Base-by-base conservation (phyloP, 2,888 invertebrate genomes). In the Agriotes lineatus region DNA sequence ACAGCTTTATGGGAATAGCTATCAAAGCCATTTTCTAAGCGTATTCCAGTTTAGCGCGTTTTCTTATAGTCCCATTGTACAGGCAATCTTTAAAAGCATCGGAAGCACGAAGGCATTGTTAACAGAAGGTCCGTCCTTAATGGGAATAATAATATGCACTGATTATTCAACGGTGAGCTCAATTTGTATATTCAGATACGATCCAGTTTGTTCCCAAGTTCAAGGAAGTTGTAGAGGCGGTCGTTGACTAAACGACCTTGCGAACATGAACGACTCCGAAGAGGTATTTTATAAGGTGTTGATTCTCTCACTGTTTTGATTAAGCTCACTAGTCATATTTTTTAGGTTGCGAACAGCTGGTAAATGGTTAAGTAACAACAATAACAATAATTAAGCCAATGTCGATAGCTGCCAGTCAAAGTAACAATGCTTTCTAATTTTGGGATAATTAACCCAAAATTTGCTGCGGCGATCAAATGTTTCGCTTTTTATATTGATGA, bases 171-270 rank as follows among this genome's bases (percentile, higher is more conserved):
- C 48, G 57, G 65, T 60, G 52, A 65, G 42, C 70, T 65, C 52
- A 70, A 69, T 71, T 58, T 72, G 63, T 72, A 58, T 62, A 25
- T 25, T 25, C 25, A 73, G 67, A 75, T 73, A 68, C 75, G 77
- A 78, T 78, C 78, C 75, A 78, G 76, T 77, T 77, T 74, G 70
- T 70, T 75, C 70, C 72, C 78, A 80, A 80, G 81, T 80, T 80
- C 80, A 80, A 80, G 81, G 79, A 81, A 81, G 80, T 81, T 64
- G 74, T 72, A 77, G 77, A 78, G 73, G 75, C 79, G 81, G 79
- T 80, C 81, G 75, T 80, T 81, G 81, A 81, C 81, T 79, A 81
- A 80, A 79, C 81, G 81, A 80, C 81, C 81, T 81, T 81, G 64
- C 58, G 20, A 64, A 64, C 58, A 22, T 57, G 61, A 57, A 58